Percentiles rank a stretch among this genome's conserved stretches.
These are phyloP conservation scores for Pavo muticus DNA, from an alignment of 2,113 vertebrate genomes.

Conservation along the genomic window DNA sequence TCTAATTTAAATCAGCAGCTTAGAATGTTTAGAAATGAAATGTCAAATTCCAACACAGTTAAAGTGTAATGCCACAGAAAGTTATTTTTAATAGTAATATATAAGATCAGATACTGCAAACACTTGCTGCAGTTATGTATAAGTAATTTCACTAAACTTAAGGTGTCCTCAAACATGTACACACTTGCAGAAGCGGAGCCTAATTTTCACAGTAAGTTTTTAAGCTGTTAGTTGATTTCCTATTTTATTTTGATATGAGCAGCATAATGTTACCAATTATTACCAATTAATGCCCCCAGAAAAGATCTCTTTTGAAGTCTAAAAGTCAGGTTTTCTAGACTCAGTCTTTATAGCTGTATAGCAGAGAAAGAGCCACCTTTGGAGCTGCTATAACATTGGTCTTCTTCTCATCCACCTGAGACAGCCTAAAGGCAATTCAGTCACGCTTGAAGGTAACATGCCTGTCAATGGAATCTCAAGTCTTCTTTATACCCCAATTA, in stretches of 20 bases:
- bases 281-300: not conserved
- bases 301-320: not conserved
- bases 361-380: not conserved
- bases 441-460: not conserved
- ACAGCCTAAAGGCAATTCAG: not conserved
- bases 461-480: not conserved
- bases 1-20: not conserved
- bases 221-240: not conserved
- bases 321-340: not conserved
- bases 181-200: not conserved
- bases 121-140: not conserved
- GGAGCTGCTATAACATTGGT: not conserved
- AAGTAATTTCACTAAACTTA: slow-evolving; percentile 1
- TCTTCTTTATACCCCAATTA: not conserved
- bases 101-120: slow-evolving; percentile 8
- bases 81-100: no score
- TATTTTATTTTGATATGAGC: not conserved
- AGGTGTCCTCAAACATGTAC: not conserved
- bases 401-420: not conserved
- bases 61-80: not conserved
- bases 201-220: not conserved
- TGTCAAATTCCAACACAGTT: not conserved
- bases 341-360: not conserved
- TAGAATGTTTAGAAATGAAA: not conserved
- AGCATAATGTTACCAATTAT: not conserved